These are phyloP conservation scores for Lophius piscatorius DNA, from an alignment of 2,113 vertebrate species.

Conservation along the genomic window DNA sequence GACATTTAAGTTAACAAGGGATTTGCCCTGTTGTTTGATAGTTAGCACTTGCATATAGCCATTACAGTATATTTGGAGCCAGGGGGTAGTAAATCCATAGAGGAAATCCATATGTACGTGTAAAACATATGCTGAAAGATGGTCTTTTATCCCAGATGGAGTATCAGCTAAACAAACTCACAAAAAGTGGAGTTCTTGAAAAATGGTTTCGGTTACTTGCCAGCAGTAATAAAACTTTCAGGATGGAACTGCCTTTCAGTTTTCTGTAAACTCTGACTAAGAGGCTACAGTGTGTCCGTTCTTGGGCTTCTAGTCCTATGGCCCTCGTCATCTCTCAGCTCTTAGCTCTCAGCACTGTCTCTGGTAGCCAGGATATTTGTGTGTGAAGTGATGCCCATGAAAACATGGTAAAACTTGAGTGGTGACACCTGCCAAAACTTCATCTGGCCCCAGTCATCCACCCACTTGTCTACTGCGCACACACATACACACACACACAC, in stretches of 20 bases:
- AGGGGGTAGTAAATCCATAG: conserved; percentile 29
- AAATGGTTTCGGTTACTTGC: conserved; percentile 41
- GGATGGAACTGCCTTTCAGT: conserved; percentile 38
- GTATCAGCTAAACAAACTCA: conserved; percentile 63
- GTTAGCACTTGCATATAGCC: not conserved
- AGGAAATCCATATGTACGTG: conserved; percentile 36
- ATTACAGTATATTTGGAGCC: conserved; percentile 19
- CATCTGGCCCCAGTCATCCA: conserved; percentile 62
- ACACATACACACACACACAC: conserved; percentile 13
- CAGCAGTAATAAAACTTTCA: conserved; percentile 51
- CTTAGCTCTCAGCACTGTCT: conserved; percentile 65
- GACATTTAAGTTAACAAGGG: conserved; percentile 6
- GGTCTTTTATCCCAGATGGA: conserved; percentile 43
- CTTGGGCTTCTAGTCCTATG: conserved; percentile 41
- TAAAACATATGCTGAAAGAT: conserved; percentile 32
- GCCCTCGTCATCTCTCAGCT: conserved; percentile 63
- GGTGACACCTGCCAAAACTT: conserved; percentile 75
- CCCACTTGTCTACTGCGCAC: conserved; percentile 51
- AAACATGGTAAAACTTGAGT: conserved; percentile 73
- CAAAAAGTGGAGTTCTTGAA: conserved; percentile 58
- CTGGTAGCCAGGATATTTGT: conserved; percentile 71
- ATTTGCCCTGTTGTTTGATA: conserved; percentile 18
- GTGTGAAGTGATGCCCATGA: conserved; percentile 75
- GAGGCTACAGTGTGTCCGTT: conserved; percentile 51
- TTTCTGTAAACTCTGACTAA: conserved; percentile 59